Percentiles rank a stretch among this genome's conserved stretches.
Conservation (phyloP, 2,888 invertebrate species). For the Acronicta leporina region DNA sequence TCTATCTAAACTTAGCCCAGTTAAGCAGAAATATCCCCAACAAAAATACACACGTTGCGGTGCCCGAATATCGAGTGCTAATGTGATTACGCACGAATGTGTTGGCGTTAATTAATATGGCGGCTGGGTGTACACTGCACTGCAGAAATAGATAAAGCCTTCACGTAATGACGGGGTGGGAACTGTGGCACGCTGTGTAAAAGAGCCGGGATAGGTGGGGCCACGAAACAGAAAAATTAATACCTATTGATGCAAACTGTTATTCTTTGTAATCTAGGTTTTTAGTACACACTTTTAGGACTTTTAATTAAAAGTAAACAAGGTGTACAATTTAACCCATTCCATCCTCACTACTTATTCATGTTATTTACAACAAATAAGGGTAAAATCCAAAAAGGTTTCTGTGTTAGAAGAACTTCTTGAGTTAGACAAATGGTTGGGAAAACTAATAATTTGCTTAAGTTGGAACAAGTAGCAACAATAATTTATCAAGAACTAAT, state of each 20-base stretch:
- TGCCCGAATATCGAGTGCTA: slow-evolving; percentile 40
- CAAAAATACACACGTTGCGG: slow-evolving; percentile 3
- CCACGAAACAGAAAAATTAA: slow-evolving; percentile 13
- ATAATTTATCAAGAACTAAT: slow-evolving; percentile 53
- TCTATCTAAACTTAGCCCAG: too few species aligned
- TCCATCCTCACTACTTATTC: too few species aligned
- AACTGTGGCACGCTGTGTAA: slow-evolving; percentile 30
- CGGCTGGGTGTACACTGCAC: slow-evolving; percentile 42
- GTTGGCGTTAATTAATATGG: slow-evolving; percentile 55
- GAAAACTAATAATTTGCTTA: slow-evolving; percentile 40
- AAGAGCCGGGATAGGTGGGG: slow-evolving; percentile 16
- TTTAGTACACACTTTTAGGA: too few species aligned
- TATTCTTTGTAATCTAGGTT: too few species aligned
- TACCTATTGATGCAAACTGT: neutral
- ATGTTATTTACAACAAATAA: neutral
- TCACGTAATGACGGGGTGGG: slow-evolving; percentile 46
- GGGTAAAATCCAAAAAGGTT: slow-evolving; percentile 15
- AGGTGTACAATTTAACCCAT: too few species aligned
- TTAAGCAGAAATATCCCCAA: neutral
- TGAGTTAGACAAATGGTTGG: slow-evolving; percentile 42
- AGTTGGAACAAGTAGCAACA: slow-evolving; percentile 40
- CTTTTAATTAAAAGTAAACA: too few species aligned
- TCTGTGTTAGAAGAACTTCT: slow-evolving; percentile 18
- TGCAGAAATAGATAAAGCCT: slow-evolving; percentile 52
- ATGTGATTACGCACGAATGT: slow-evolving; percentile 53